Percentiles rank a stretch among this genome's conserved stretches.
Conservation (phyloP, 2,113 vertebrate genomes). For the Amphilophus citrinellus region DNA sequence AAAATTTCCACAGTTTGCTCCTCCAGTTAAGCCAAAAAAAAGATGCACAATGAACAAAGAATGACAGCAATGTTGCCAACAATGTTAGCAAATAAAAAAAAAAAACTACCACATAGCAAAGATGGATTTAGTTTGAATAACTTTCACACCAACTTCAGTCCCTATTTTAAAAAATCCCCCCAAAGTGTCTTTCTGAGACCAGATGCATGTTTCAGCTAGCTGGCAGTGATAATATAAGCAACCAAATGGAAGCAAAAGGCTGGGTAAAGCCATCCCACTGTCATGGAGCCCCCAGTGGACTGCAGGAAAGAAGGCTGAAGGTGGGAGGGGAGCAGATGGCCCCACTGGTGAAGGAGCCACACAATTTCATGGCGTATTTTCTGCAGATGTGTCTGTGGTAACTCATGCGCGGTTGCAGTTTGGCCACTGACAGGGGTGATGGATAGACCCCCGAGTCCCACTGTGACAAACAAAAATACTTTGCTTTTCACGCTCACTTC, state of each 20-base stretch:
- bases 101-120: background rate
- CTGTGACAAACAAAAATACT: conserved; percentile 52
- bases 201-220: background rate
- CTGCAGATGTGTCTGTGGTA: conserved; percentile 89
- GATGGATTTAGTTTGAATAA: background rate
- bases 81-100: too few relatives aligned
- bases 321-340: conserved; percentile 85
- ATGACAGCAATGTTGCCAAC: background rate
- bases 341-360: conserved; percentile 84
- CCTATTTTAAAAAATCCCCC: background rate
- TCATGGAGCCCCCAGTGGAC: conserved; percentile 42
- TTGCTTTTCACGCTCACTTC: conserved; percentile 42
- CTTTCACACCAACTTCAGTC: background rate
- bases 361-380: conserved; percentile 96
- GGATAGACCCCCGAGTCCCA: conserved; percentile 77
- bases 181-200: background rate
- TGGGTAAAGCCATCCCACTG: conserved; percentile 37
- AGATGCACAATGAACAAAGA: background rate
- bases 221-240: conserved; percentile 11
- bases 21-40: background rate
- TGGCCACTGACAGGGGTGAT: conserved; percentile 76
- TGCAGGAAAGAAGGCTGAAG: conserved; percentile 8
- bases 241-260: background rate
- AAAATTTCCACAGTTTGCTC: background rate
- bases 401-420: conserved; percentile 70